A percentile compares a stretch with the other conserved stretches of the same genome.
These are phyloP conservation scores for Rallus limicola DNA, from an alignment of 2,113 vertebrate genomes.

Conservation along the genomic window DNA sequence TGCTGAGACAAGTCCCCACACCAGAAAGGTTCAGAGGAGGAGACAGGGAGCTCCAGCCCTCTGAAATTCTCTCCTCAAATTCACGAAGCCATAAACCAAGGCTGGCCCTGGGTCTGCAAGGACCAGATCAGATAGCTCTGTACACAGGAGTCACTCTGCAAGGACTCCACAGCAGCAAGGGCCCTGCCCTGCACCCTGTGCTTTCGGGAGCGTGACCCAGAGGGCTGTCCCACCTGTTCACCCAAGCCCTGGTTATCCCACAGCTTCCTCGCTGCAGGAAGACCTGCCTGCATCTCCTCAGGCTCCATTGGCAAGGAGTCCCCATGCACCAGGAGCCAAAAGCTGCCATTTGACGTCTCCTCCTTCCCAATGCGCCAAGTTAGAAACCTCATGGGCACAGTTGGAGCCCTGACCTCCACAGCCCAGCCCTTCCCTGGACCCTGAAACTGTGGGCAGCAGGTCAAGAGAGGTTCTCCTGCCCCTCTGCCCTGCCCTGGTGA, in stretches of 20 bases:
- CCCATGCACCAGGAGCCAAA: background rate
- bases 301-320: background rate
- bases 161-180: fast-evolving
- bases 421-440: background rate
- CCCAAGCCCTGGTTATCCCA: background rate
- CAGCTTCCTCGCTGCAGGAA: background rate
- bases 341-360: background rate
- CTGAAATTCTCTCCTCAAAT: background rate
- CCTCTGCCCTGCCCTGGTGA: no score
- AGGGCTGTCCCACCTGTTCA: background rate
- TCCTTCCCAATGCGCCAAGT: background rate
- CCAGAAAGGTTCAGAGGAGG: background rate
- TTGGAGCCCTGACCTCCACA: background rate
- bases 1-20: background rate
- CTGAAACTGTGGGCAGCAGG: no score
- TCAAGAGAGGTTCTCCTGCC: no score
- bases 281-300: background rate
- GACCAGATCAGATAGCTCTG: fast-evolving
- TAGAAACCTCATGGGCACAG: fast-evolving
- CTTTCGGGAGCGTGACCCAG: background rate
- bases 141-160: no score
- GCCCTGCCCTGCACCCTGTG: background rate
- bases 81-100: background rate
- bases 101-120: background rate
- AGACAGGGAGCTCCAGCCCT: background rate